Conservation (phyloP, 2,888 invertebrate genomes). For the Hedya salicella region DNA sequence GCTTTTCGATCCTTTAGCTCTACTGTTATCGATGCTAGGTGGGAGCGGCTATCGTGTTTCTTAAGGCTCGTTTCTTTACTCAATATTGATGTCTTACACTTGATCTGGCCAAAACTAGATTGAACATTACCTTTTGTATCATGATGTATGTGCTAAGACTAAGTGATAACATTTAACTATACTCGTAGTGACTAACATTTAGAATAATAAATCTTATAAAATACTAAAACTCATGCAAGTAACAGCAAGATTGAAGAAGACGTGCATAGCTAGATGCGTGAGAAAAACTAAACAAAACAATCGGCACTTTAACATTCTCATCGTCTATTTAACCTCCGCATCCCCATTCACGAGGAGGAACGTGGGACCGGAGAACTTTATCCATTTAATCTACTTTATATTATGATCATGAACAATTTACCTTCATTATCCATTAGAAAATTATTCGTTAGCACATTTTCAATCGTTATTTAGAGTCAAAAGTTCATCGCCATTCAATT, state of each 20-base stretch:
- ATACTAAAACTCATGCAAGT: slow-evolving; percentile 78
- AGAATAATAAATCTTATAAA: slow-evolving; percentile 69
- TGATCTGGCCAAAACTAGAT: slow-evolving; percentile 69
- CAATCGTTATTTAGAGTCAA: slow-evolving; percentile 68
- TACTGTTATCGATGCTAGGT: slow-evolving; percentile 56
- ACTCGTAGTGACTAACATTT: slow-evolving; percentile 77
- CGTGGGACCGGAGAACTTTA: slow-evolving; percentile 61
- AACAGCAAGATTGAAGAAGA: slow-evolving; percentile 80
- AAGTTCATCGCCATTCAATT: slow-evolving; percentile 74
- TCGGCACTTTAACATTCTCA: slow-evolving; percentile 65
- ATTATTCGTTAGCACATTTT: slow-evolving; percentile 77
- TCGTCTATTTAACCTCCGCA: slow-evolving; percentile 57
- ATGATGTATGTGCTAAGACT: slow-evolving; percentile 83
- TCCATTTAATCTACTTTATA: slow-evolving; percentile 68
- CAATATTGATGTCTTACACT: slow-evolving; percentile 73
- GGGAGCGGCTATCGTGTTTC: slow-evolving; percentile 64
- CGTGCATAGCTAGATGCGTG: slow-evolving; percentile 85
- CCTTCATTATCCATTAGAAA: slow-evolving; percentile 77
- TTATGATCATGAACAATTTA: slow-evolving; percentile 76
- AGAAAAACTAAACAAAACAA: slow-evolving; percentile 77
- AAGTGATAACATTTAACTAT: slow-evolving; percentile 72
- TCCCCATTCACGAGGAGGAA: slow-evolving; percentile 58
- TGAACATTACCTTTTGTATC: slow-evolving; percentile 71
- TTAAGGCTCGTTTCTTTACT: slow-evolving; percentile 39
- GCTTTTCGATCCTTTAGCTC: slow-evolving; percentile 57